phyloP scores from a whole-genome alignment of 2,888 invertebrate species.

The Blera fallax region DNA sequence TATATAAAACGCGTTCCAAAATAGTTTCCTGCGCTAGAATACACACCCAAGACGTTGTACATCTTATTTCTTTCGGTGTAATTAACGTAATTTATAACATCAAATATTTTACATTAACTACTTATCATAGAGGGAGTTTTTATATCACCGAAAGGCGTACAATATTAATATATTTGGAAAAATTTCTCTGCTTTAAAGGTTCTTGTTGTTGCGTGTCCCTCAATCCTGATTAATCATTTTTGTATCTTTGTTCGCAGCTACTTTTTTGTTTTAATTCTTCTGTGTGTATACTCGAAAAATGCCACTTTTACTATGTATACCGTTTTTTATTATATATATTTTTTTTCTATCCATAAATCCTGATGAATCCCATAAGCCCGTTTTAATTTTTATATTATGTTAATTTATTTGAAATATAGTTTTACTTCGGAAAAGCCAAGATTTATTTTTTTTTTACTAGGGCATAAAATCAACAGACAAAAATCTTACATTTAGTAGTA shows the following conservation, averaged over 20 bases:
- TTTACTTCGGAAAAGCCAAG: background rate
- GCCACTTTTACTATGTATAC: background rate
- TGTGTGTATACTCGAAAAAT: slow-evolving; percentile 22
- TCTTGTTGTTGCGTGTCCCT: background rate
- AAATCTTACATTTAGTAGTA: slow-evolving; percentile 33
- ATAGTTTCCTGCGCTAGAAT: background rate
- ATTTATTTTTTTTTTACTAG: background rate
- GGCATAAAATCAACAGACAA: slow-evolving; percentile 18
- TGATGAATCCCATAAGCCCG: background rate
- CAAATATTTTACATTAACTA: too few relatives aligned
- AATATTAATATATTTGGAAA: background rate
- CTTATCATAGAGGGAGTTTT: background rate
- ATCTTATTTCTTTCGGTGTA: background rate
- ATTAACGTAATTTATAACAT: background rate
- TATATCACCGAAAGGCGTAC: background rate
- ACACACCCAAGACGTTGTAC: background rate
- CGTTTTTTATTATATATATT: background rate
- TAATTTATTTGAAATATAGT: background rate
- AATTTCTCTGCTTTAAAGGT: background rate
- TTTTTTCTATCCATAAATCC: background rate
- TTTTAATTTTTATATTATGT: background rate
- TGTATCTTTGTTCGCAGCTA: background rate
- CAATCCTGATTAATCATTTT: background rate
- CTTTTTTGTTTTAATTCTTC: background rate
- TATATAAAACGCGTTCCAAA: background rate